Base-by-base conservation (phyloP, 2,888 invertebrate genomes). In the Idaea straminata region DNA sequence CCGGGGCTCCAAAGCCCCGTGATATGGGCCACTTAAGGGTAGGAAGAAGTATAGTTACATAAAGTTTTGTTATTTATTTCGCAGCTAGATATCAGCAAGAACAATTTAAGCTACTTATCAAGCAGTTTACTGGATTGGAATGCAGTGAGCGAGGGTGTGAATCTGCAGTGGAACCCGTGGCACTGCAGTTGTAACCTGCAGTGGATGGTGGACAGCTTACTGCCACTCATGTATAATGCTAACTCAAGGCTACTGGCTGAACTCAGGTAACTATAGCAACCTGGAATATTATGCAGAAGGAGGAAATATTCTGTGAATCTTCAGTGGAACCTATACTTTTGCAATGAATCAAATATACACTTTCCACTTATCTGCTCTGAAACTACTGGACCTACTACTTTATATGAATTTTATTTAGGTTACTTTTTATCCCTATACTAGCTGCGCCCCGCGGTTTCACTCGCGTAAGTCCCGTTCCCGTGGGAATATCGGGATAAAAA, bases 161-260 rank as follows among this genome's bases (percentile, higher is more conserved):
- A 95, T 80, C 79, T 95, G 4, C 94, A 95, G 86, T 87, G 86
- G 70, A 95, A 95, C 82, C 95, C 95, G 0, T 94, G 95, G 93
- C 83, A 89, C 68, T 95, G 95, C 76, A 82, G 89, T 68, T 95
- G 95, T 74, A 86, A 91, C 57, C 79, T 95, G 75, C 94, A 95
- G 74, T 94, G 95, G 94, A 80, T 95, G 72, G 80, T 95, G 25
- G 91, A 93, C 61, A 88, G 91, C 35, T 80, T 95, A 57, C 74
- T 95, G 59, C 93, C 93, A 0, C 80, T 83, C 64, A 84, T 94
- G 74, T 94, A 94, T 73, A 75, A 72, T n/a, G 80, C 74, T 4
- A 84, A 93, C 63, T 86, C 91, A 0, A 73, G 83, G 5, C 79
- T 94, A 35, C 80, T 95, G 10, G 77, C 88, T 35, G 91, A 94